A percentile compares a stretch with the other conserved stretches of the same genome.
phyloP scores from a whole-genome alignment of 2,888 invertebrate genomes.

The Sphinx pinastri region DNA sequence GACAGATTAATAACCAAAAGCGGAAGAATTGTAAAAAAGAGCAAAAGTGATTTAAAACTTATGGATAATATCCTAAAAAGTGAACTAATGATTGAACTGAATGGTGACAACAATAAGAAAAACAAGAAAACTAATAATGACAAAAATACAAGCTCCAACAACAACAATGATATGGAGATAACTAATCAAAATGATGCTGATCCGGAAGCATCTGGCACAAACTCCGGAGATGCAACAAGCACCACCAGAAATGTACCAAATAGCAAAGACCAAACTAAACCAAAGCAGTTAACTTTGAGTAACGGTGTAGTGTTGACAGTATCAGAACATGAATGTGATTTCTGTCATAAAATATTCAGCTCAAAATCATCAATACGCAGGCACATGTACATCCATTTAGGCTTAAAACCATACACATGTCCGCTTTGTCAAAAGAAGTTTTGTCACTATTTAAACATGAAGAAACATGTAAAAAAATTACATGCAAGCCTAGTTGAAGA shows the following conservation, averaged over 20 bases:
- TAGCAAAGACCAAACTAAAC: constrained; percentile 34
- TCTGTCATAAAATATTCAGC: constrained; percentile 86
- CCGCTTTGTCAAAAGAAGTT: constrained; percentile 85
- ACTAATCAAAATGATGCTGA: constrained; percentile 57
- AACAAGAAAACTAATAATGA: constrained; percentile 20
- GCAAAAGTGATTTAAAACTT: constrained; percentile 53
- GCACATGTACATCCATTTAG: constrained; percentile 87
- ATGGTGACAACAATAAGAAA: constrained; percentile 40
- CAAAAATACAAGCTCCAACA: constrained; percentile 47
- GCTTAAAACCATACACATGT: constrained; percentile 86
- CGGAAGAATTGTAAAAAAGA: constrained; percentile 52
- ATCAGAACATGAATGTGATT: constrained; percentile 76
- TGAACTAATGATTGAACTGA: constrained; percentile 60
- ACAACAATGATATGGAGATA: constrained; percentile 77
- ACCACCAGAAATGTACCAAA: constrained; percentile 31
- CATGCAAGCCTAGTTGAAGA: constrained; percentile 70
- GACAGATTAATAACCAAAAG: constrained; percentile 47
- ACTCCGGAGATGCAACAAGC: constrained; percentile 31
- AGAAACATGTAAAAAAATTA: constrained; percentile 85
- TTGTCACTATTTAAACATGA: constrained; percentile 85
- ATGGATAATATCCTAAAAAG: constrained; percentile 66
- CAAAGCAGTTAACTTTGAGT: constrained; percentile 46
- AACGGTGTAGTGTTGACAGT: constrained; percentile 53
- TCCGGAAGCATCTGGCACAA: constrained; percentile 29
- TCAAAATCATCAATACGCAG: constrained; percentile 87